These are phyloP conservation scores for Cheilosia soror DNA, from an alignment of 2,888 invertebrate species.

Conservation along the genomic window DNA sequence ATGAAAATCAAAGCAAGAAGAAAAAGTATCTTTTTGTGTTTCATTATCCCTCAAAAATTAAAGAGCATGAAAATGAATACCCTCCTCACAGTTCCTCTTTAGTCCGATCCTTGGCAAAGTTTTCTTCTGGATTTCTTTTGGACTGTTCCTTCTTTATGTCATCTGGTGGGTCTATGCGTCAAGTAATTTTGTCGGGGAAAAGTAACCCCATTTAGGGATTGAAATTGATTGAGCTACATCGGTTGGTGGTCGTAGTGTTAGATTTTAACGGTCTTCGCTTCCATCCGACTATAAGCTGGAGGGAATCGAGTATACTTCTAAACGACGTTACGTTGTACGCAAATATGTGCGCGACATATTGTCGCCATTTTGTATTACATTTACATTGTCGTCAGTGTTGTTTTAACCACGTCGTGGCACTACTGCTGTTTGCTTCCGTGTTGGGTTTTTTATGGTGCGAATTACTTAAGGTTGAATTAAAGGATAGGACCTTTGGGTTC, in stretches of 20 bases:
- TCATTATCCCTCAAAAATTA: conserved; percentile 11
- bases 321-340: conserved; percentile 14
- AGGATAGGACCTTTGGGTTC: conserved; percentile 26
- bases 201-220: conserved; percentile 35
- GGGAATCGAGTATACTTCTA: not conserved
- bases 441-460: conserved; percentile 33
- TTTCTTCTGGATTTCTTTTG: not conserved
- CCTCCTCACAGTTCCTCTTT: not conserved
- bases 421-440: conserved; percentile 24
- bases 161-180: conserved; percentile 9
- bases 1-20: conserved; percentile 28
- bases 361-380: conserved; percentile 56
- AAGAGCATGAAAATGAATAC: conserved; percentile 25
- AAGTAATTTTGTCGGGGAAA: conserved; percentile 10
- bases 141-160: not conserved
- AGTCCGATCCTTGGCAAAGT: not conserved
- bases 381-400: conserved; percentile 32
- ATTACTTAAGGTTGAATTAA: conserved; percentile 45
- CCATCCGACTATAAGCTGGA: not conserved
- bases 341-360: conserved; percentile 59
- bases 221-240: conserved; percentile 60
- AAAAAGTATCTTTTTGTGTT: conserved; percentile 17
- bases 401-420: not conserved
- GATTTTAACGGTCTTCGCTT: conserved; percentile 29
- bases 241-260: conserved; percentile 53